phyloP scores from a whole-genome alignment of 2,113 vertebrate species.

The Coregonus clupeaformis region DNA sequence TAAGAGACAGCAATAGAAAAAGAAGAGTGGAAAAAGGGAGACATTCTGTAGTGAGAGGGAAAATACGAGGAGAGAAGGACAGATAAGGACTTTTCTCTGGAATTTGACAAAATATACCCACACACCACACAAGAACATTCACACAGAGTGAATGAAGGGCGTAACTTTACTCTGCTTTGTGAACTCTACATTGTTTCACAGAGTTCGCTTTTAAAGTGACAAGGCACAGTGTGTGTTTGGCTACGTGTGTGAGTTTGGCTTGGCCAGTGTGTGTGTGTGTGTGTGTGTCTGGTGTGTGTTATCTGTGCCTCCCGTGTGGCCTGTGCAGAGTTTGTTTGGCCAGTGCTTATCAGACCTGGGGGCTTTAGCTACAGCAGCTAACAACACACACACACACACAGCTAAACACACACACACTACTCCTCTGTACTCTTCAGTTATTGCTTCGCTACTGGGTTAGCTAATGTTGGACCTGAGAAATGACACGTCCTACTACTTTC shows the following conservation, averaged over 20 bases:
- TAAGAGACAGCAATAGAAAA: background rate
- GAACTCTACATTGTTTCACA: conserved; percentile 26
- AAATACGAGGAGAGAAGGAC: conserved; percentile 14
- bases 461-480: too few species aligned
- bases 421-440: too few species aligned
- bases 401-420: conserved; percentile 25
- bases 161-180: conserved; percentile 21
- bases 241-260: background rate
- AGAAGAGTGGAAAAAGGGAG: background rate
- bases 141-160: conserved; percentile 41
- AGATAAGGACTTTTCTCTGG: conserved; percentile 52
- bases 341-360: conserved; percentile 67
- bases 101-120: conserved; percentile 44
- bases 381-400: conserved; percentile 1
- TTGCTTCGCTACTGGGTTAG: too few species aligned
- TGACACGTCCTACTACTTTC: too few species aligned
- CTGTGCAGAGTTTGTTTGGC: conserved; percentile 67
- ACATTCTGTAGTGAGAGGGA: conserved; percentile 56
- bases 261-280: background rate
- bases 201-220: conserved; percentile 42
- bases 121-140: conserved; percentile 14
- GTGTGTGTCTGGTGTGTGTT: conserved; percentile 47
- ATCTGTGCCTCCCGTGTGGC: conserved; percentile 68
- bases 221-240: conserved; percentile 32
- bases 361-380: conserved; percentile 57